Evolutionary conservation across 2,113 vertebrate species (phyloP), one percentile per base, ranked within the genome.

Genomic region (Xenotilapia leptura): DNA sequence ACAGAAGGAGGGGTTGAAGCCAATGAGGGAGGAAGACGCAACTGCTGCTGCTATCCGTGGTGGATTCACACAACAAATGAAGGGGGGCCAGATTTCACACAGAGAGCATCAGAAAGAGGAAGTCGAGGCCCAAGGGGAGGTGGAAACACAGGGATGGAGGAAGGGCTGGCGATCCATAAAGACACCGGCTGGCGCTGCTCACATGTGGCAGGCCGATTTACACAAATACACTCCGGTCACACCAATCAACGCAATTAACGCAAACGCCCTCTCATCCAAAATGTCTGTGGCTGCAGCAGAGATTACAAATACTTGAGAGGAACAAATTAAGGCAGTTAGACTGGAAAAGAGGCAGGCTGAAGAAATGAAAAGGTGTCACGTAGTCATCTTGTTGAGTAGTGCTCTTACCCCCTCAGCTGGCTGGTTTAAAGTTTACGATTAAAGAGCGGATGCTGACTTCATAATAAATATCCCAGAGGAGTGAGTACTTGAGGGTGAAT

Each of bases 11-110:
- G 89, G 82, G 42, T 85, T 51, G 88, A 88, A 91, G 80, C 88
- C 86, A 91, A 68, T 86, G 91, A 93, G 60, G 91, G 92, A 85
- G 83, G 88, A 89, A 85, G 88, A 83, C 86, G 85, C 92, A 91
- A 94, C 91, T 92, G 94, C 93, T 94, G 90, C 91, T 93, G 89
- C 90, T 92, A 45, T 90, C 83, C 84, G 85, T 40, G 65, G 79
- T 92, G 92, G 90, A 92, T 94, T 93, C 90, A 92, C 81, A 89
- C 86, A 77, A 89, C 86, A 90, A 92, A 90, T 85, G 89, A 84
- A 77, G 79, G 83, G 84, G 80, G 84, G 58, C 40, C 85, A 91
- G 88, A 91, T 89, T 91, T 91, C 90, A 89, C 83, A 80, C 68
- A 62, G 86, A 88, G 75, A 79, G 70, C 68, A n/a, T 80, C 79